Conservation (phyloP, 2,888 invertebrate genomes). For the Noctua comes region DNA sequence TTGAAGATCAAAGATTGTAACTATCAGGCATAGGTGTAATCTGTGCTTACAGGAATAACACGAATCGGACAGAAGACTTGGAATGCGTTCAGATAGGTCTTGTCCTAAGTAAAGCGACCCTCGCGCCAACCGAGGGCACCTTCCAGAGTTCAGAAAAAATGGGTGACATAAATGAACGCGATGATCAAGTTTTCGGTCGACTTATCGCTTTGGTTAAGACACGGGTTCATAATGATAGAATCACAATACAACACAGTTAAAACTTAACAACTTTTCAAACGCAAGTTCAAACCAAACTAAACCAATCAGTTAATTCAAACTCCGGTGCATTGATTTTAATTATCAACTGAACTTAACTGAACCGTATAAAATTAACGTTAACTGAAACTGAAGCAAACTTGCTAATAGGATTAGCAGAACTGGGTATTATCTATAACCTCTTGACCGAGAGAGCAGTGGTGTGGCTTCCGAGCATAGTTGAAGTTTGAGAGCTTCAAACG, state of each 20-base stretch:
- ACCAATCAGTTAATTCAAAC: slow-evolving; percentile 19
- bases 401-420: slow-evolving; percentile 42
- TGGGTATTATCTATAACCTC: slow-evolving; percentile 41
- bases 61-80: too few species aligned
- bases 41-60: too few species aligned
- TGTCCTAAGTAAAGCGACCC: too few species aligned
- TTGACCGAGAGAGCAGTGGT: slow-evolving; percentile 19
- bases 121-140: too few species aligned
- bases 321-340: slow-evolving; percentile 35
- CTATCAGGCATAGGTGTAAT: too few species aligned
- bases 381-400: slow-evolving; percentile 30
- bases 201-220: too few species aligned
- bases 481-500: slow-evolving; percentile 37
- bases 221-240: neutral
- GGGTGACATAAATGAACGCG: too few species aligned
- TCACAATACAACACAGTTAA: neutral
- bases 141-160: too few species aligned
- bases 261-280: neutral
- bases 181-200: neutral
- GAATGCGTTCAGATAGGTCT: too few species aligned
- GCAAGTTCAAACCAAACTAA: neutral
- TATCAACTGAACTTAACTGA: slow-evolving; percentile 31
- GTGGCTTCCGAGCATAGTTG: neutral
- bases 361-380: slow-evolving; percentile 40
- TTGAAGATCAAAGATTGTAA: too few species aligned